These are phyloP conservation scores for Subacronicta megacephala DNA, from an alignment of 2,888 invertebrate genomes.

Conservation along the genomic window DNA sequence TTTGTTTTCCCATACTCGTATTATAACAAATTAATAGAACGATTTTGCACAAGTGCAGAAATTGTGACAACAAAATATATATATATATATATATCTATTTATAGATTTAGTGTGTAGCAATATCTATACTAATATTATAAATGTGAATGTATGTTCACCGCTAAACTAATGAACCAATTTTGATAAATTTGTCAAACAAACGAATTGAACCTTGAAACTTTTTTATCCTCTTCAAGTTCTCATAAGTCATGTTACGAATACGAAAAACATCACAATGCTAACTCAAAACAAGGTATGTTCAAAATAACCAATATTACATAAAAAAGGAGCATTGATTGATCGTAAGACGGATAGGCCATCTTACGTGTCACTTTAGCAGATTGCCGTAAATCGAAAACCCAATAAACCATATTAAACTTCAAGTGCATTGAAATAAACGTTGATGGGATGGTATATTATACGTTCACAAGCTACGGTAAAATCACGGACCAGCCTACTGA, in stretches of 20 bases:
- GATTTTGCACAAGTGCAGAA: no score
- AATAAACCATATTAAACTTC: background rate
- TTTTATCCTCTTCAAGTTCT: no score
- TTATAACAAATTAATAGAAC: no score
- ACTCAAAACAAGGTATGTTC: background rate
- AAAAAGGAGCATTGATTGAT: constrained; percentile 6
- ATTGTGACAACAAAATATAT: background rate
- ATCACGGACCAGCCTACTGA: constrained; percentile 76
- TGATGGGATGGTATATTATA: constrained; percentile 1
- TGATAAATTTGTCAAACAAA: no score
- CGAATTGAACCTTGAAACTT: no score
- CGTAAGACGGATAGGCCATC: background rate
- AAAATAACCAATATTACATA: background rate
- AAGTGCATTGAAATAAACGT: constrained; percentile 6
- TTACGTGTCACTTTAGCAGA: background rate
- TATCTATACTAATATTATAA: no score
- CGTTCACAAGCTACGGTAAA: constrained; percentile 60
- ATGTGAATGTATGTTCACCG: no score
- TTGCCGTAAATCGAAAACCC: background rate
- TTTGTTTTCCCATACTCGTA: no score
- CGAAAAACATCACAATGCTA: background rate
- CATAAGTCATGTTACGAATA: no score
- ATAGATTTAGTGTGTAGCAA: no score
- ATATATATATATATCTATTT: no score
- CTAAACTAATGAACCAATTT: no score